phyloP scores from a whole-genome alignment of 2,113 vertebrate genomes.

The Rhagologus leucostigma region DNA sequence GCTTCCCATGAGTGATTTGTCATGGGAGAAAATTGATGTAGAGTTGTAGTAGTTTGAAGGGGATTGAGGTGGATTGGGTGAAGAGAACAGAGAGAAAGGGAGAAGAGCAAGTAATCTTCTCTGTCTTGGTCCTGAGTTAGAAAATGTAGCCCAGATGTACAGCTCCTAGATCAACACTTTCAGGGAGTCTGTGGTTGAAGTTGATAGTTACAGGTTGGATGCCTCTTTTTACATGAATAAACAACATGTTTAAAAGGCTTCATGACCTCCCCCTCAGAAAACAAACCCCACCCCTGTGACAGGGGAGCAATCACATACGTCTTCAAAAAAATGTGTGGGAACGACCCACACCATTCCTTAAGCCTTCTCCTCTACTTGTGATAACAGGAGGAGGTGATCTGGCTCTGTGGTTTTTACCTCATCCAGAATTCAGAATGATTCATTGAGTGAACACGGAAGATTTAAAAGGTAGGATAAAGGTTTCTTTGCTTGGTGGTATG shows the following conservation, averaged over 20 bases:
- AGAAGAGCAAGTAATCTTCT: neutral
- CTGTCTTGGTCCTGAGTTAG: neutral
- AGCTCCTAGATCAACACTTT: neutral
- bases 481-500: neutral
- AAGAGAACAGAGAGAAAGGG: neutral
- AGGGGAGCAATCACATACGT: neutral
- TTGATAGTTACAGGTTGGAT: neutral
- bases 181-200: rapidly evolving
- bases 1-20: neutral
- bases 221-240: neutral
- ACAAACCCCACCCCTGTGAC: neutral
- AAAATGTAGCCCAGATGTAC: neutral
- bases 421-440: neutral
- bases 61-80: neutral
- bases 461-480: neutral
- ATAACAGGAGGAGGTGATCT: neutral
- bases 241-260: neutral
- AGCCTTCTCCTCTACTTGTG: neutral
- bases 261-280: neutral
- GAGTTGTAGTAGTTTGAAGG: neutral
- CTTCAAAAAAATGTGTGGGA: neutral
- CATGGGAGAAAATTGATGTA: neutral
- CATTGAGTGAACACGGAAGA: neutral
- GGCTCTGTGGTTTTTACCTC: neutral
- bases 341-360: neutral